These are phyloP conservation scores for Drosophila kuntzei DNA, from an alignment of 2,888 invertebrate genomes.

Conservation along the genomic window DNA sequence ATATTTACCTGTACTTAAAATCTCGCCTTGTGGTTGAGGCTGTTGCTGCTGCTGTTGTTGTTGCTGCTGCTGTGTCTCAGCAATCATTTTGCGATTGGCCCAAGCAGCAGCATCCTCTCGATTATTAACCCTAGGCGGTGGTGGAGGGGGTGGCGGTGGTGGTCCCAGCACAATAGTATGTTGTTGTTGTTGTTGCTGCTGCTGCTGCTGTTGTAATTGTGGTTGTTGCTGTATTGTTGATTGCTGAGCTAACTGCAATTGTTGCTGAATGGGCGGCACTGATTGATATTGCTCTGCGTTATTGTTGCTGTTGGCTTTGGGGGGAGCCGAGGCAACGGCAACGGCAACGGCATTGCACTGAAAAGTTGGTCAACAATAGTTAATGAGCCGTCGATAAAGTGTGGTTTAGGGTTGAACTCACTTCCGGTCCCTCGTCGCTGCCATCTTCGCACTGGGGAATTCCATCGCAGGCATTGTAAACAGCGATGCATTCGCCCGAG, in stretches of 20 bases:
- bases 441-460: constrained; percentile 96
- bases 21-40: constrained; percentile 42
- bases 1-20: constrained; percentile 62
- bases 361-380: constrained; percentile 35
- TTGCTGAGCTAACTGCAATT: constrained; percentile 60
- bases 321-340: constrained; percentile 63
- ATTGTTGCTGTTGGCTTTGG: constrained; percentile 48
- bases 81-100: constrained; percentile 82
- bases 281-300: constrained; percentile 69
- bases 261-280: constrained; percentile 60
- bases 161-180: constrained; percentile 66
- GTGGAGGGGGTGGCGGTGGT: constrained; percentile 70
- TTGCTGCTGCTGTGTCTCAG: constrained; percentile 66
- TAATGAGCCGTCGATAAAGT: background rate
- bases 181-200: constrained; percentile 55
- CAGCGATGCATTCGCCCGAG: constrained; percentile 95
- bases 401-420: constrained; percentile 80
- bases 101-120: constrained; percentile 84
- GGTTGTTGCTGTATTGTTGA: constrained; percentile 42
- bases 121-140: constrained; percentile 76
- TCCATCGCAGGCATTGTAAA: constrained; percentile 98
- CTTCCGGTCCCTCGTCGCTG: constrained; percentile 95
- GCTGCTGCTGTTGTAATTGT: constrained; percentile 55
- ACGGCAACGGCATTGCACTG: constrained; percentile 79
- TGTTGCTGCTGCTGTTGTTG: constrained; percentile 48